Base-by-base conservation (phyloP, 2,888 invertebrate genomes). In the Philhelius pedissequus region DNA sequence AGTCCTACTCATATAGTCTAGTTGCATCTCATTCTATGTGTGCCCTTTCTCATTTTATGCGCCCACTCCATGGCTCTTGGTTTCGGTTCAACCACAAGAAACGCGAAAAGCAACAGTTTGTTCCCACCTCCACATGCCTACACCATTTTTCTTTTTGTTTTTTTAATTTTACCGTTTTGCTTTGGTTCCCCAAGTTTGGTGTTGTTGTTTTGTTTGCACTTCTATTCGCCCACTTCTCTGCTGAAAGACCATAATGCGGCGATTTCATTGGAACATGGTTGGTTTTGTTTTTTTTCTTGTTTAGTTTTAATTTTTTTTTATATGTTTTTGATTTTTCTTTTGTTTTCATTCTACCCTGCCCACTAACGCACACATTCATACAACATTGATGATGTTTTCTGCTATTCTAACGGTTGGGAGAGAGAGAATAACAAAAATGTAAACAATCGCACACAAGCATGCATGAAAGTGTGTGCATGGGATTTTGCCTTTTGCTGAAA, bases 111-210 rank as follows among this genome's bases (percentile, higher is more conserved):
- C 84, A 84, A 84, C 84, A 84, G 84, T 71, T 83, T 80, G 84
- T 84, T 80, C 75, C 84, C 84, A 84, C 84, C 84, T 84, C 80
- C 84, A 76, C 80, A 80, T 76, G 80, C 75, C 80, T 76, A 76
- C 84, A 75, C 80, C 84, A 84, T 80, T 84, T 84, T 84, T 84
- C 62, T 80, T 84, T 79, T 84, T 71, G 54, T 38, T 40, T 35
- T 71, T 32, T 32, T 20, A 18, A 56, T 56, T 56, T 43, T 30
- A 62, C 62, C 40, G 27, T 54, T 80, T 68, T 80, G 71, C 45
- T 52, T 52, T 70, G 35, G 6, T 22, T 52, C 45, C 32, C 66
- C 43, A 40, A 35, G 27, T 60, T 62, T 43, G 35, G 84, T 84
- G 84, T 80, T 84, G 83, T 83, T 83, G 83, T 45, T 64, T 58